Percentiles rank a stretch among this genome's conserved stretches.
Conservation (phyloP, 2,888 invertebrate genomes). For the Acleris holmiana region DNA sequence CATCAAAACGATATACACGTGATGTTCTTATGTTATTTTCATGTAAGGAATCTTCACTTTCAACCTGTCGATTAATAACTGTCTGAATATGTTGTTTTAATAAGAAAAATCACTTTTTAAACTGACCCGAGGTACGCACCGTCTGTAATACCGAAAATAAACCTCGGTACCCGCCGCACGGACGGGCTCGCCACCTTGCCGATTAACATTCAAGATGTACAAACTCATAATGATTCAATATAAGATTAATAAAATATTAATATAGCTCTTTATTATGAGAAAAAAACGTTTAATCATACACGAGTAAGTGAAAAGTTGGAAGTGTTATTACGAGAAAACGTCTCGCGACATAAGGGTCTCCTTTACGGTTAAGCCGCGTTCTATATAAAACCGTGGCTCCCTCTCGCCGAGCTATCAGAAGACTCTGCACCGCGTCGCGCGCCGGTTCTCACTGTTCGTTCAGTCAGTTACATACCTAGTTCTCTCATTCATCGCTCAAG, state of each 20-base stretch:
- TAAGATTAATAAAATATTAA: neutral
- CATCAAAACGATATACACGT: neutral
- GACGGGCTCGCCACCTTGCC: neutral
- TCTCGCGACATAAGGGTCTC: slow-evolving; percentile 16
- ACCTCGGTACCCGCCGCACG: neutral
- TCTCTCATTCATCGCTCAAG: neutral
- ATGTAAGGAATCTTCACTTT: slow-evolving; percentile 20
- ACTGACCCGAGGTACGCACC: slow-evolving; percentile 23
- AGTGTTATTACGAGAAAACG: slow-evolving; percentile 33
- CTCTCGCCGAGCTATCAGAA: neutral
- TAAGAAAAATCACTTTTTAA: slow-evolving; percentile 34
- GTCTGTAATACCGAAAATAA: slow-evolving; percentile 25
- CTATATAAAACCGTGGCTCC: slow-evolving; percentile 25
- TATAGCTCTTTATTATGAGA: neutral
- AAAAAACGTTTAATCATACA: slow-evolving; percentile 27
- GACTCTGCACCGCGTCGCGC: slow-evolving; percentile 8
- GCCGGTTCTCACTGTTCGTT: neutral
- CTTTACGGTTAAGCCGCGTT: slow-evolving; percentile 12
- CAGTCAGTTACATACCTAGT: too few relatives aligned
- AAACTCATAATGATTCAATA: slow-evolving; percentile 11
- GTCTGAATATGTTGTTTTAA: slow-evolving; percentile 8
- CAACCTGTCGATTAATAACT: slow-evolving; percentile 10
- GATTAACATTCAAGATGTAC: slow-evolving; percentile 25
- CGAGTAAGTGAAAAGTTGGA: slow-evolving; percentile 31
- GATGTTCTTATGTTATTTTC: slow-evolving; percentile 5